Evolutionary conservation across 2,888 invertebrate genomes (phyloP).

Genomic region (Willowsia nigromaculata): DNA sequence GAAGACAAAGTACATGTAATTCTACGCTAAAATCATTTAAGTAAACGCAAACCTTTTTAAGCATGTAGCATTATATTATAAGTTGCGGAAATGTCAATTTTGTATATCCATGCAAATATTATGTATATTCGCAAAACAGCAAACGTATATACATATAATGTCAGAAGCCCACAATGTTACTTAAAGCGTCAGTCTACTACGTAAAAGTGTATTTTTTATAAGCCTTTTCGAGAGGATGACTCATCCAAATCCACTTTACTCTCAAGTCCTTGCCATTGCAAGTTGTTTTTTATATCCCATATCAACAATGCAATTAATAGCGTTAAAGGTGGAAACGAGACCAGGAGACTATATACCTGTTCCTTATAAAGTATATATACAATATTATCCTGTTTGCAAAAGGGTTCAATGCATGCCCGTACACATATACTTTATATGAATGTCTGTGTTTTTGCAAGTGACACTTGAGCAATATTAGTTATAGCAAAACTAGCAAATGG

Average conservation of each 20-base stretch:
- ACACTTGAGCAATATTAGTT: background rate
- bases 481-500: background rate
- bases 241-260: constrained; percentile 23
- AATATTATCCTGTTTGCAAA: too few species aligned
- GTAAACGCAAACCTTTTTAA: too few species aligned
- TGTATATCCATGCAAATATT: too few species aligned
- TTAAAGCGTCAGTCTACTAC: too few species aligned
- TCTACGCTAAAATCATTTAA: too few species aligned
- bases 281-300: background rate
- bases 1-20: too few species aligned
- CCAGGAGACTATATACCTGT: background rate
- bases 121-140: background rate
- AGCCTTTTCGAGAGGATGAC: constrained; percentile 45
- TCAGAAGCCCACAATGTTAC: too few species aligned
- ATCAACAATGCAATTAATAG: constrained; percentile 27
- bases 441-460: too few species aligned
- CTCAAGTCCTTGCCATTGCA: constrained; percentile 51
- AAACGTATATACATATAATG: background rate
- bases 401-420: too few species aligned
- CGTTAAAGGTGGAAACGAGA: constrained; percentile 25
- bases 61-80: too few species aligned
- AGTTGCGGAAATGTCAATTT: too few species aligned
- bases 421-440: background rate
- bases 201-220: constrained; percentile 15
- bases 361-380: too few species aligned